Percentiles rank a stretch among this genome's conserved stretches.
phyloP scores from a whole-genome alignment of 2,797 vertebrate species.

The Otolemur crassicaudatus region DNA sequence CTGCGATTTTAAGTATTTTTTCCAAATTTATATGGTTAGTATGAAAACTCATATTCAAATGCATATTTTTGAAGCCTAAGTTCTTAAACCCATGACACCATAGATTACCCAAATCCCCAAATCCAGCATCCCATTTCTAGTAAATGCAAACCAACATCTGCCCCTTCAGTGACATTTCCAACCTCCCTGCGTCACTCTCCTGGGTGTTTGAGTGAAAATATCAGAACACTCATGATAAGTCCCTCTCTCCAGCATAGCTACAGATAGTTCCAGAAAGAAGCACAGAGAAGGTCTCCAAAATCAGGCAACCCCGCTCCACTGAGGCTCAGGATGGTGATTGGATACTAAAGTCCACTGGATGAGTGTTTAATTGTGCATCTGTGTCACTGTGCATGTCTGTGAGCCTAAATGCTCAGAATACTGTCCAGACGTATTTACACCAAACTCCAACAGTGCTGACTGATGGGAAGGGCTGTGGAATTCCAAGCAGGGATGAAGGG shows the following conservation, averaged over 20 bases:
- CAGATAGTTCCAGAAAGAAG: not conserved
- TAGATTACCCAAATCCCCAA: not conserved
- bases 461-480: not conserved
- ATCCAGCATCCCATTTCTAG: not conserved
- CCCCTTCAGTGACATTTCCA: not conserved
- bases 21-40: not conserved
- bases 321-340: not conserved
- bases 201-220: not conserved
- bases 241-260: not conserved
- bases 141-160: not conserved
- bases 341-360: not conserved
- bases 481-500: not conserved
- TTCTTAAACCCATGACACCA: conserved; percentile 3
- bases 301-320: not conserved
- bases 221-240: not conserved
- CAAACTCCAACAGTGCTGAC: not conserved
- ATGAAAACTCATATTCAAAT: not conserved
- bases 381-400: not conserved
- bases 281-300: not conserved
- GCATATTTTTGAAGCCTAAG: not conserved
- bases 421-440: not conserved
- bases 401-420: not conserved
- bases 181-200: not conserved
- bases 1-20: not conserved
- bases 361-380: not conserved